Conservation (phyloP, 2,113 vertebrate species). For the Plecotus auritus region DNA sequence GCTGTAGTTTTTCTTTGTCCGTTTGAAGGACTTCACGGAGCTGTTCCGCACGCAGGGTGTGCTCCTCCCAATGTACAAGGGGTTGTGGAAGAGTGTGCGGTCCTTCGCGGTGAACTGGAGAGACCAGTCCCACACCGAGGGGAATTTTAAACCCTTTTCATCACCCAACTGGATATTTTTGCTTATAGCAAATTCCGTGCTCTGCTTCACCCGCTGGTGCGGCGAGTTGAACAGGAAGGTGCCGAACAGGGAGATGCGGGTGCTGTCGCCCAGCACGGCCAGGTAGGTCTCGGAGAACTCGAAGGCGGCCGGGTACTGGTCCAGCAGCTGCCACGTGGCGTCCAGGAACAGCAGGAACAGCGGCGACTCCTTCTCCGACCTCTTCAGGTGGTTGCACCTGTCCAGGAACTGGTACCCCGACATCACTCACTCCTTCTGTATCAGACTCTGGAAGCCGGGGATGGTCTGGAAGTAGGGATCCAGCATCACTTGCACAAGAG, state of each 20-base stretch:
- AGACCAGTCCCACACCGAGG: slow-evolving; percentile 97
- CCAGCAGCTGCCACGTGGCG: slow-evolving; percentile 95
- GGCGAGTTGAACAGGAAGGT: slow-evolving; percentile 97
- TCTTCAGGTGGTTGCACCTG: slow-evolving; percentile 96
- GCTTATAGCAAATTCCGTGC: slow-evolving; percentile 93
- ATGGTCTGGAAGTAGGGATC: slow-evolving; percentile 94
- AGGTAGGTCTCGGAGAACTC: slow-evolving; percentile 97
- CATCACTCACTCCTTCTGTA: slow-evolving; percentile 99
- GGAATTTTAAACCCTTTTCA: slow-evolving; percentile 89
- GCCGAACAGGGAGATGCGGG: slow-evolving; percentile 92
- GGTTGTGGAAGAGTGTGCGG: slow-evolving; percentile 94
- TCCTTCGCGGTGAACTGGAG: slow-evolving; percentile 91
- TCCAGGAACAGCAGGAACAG: slow-evolving; percentile 96
- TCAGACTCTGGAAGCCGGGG: slow-evolving; percentile 94
- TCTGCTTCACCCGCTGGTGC: slow-evolving; percentile 89
- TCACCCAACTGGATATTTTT: slow-evolving; percentile 92
- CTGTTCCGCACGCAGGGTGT: slow-evolving; percentile 86
- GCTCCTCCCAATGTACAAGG: slow-evolving; percentile 92
- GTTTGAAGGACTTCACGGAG: slow-evolving; percentile 87
- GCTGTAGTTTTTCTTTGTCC: slow-evolving; percentile 93
- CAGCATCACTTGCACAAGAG: slow-evolving; percentile 94
- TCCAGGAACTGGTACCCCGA: slow-evolving; percentile 95
- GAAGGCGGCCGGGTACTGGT: slow-evolving; percentile 94
- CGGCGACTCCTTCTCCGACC: slow-evolving; percentile 93
- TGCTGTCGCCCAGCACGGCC: slow-evolving; percentile 91